Evolutionary conservation across 2,888 invertebrate species (phyloP).

Genomic region (Drosophila ustulata): DNA sequence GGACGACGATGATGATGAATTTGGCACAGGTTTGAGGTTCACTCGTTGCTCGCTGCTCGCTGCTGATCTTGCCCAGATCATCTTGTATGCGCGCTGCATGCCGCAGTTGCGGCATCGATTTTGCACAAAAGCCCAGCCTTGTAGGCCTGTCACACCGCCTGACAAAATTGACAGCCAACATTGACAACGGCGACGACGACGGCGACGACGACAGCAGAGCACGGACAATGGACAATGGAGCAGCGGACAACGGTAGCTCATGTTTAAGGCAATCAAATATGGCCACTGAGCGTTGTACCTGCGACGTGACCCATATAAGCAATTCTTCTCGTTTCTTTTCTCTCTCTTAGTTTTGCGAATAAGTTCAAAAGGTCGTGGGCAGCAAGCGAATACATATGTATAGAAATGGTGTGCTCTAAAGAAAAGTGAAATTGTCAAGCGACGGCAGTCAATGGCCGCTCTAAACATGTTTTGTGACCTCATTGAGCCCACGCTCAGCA

Average conservation of each 20-base stretch:
- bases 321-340: slow-evolving; percentile 17
- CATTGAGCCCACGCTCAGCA: slow-evolving; percentile 64
- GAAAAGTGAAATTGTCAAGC: background rate
- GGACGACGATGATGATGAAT: slow-evolving; percentile 49
- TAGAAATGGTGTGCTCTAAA: background rate
- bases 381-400: slow-evolving; percentile 3
- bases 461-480: slow-evolving; percentile 53
- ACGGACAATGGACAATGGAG: slow-evolving; percentile 39
- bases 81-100: slow-evolving; percentile 54
- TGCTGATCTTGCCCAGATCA: slow-evolving; percentile 44
- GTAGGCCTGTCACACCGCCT: slow-evolving; percentile 74
- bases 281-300: slow-evolving; percentile 63
- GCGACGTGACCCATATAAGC: slow-evolving; percentile 66
- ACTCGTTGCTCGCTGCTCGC: background rate
- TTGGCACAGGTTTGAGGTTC: slow-evolving; percentile 56
- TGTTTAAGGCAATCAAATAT: slow-evolving; percentile 77
- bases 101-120: slow-evolving; percentile 55
- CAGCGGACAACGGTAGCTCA: slow-evolving; percentile 70
- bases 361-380: slow-evolving; percentile 68
- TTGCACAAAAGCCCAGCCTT: slow-evolving; percentile 60
- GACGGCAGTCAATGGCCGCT: slow-evolving; percentile 37
- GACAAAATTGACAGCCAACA: slow-evolving; percentile 81
- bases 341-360: slow-evolving; percentile 28
- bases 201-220: slow-evolving; percentile 32
- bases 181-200: slow-evolving; percentile 58